Evolutionary conservation across 2,113 vertebrate genomes (phyloP), one percentile per base, ranked within the genome.

Genomic region (Toxostoma redivivum): DNA sequence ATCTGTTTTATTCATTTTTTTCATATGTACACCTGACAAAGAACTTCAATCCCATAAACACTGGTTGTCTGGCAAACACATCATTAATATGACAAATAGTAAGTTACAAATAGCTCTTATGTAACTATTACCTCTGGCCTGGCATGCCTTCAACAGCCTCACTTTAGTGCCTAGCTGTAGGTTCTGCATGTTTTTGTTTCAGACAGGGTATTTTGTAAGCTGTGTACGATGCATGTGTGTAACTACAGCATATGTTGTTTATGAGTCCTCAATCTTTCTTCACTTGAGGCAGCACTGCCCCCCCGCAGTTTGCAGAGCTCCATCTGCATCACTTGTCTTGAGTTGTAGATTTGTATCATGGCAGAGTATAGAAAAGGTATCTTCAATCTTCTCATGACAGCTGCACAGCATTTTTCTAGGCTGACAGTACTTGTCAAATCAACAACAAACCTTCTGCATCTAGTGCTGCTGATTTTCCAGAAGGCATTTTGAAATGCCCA

Each of bases 201-300:
- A 78, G 30, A 56, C 7, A 15, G 54, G 17, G 25, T 42, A 23
- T 61, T 69, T 90, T 79, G 56, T 85, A 81, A 67, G 56, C 35
- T 81, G 11, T 25, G 48, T 17, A 17, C 50, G 86, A 85, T 79
- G 64, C 4, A 67, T 0, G 0, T 2, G 2, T 66, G 35, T 35
- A 92, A 33, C 65, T 81, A 37, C 14, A 91, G 73, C 91, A 53
- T 60, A 91, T 89, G 84, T 65, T 73, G 44, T 94, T 96, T 72
- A 73, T 77, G 53, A 90, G 81, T 45, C 78, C 69, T 94, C 69
- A 61, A 82, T 90, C 70, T 94, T 84, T 45, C 70, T 11, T 61
- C 79, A 82, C 62, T 76, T 15, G 62, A 76, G 70, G 93, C 78
- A 91, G 70, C 42, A 53, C 33, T 22, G 73, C 30, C 33, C 15